Base-by-base conservation (phyloP, 1,140 invertebrate genomes). In the Ctenoplectra terminalis region DNA sequence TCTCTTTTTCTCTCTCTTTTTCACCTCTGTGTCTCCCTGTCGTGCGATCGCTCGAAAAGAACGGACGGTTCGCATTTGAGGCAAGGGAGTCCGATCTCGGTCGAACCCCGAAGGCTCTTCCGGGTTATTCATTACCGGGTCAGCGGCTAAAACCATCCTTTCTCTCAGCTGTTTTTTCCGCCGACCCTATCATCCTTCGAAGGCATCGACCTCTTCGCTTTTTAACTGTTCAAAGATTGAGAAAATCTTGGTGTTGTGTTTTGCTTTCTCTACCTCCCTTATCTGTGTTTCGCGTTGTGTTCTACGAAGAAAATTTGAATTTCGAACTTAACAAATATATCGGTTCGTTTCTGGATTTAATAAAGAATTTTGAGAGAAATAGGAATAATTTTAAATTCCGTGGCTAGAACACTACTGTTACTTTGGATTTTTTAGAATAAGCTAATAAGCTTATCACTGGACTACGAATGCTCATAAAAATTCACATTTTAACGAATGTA, bases 91-190 rank as follows among this genome's bases (percentile, higher is more conserved):
- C 63, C 85, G 78, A 87, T 84, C 85, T 78, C 82, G 77, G 78
- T 84, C 86, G 85, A 86, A 75, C 67, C 81, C 84, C 86, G 86
- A 75, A 70, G 73, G 82, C 82, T 66, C 74, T 87, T 87, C 86
- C 85, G 86, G 86, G 82, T 82, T 87, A 87, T 87, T 87, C 86
- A 84, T 87, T 87, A 87, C 74, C 52, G 48, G 77, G 58, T 84
- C 85, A 67, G n/a, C 66, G 61, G 61, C 71, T 84, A 86, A 87
- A 87, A 78, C 74, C 77, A 78, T 26, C 70, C 82, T 77, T 52
- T 86, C 61, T 82, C 54, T 48, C 54, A 4, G 4, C 58, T 56
- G 31, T 52, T 48, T 60, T 60, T 56, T 63, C 29, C 23, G 17
- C 6, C 50, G 37, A 6, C 58, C 37, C 58, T 34, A 6, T 26